These are phyloP conservation scores for Anser cygnoides DNA, from an alignment of 2,113 vertebrate genomes.

Conservation along the genomic window DNA sequence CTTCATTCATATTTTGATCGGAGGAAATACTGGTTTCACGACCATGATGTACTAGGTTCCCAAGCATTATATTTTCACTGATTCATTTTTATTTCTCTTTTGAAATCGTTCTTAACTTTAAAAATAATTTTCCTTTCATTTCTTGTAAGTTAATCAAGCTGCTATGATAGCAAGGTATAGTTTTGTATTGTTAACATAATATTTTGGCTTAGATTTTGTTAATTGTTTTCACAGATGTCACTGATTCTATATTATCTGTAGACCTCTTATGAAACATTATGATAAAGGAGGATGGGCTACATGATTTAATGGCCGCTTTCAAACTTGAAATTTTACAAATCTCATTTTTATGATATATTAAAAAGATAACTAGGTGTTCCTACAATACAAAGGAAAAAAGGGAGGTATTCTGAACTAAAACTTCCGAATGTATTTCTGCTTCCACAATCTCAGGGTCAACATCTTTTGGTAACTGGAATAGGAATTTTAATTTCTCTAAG, in stretches of 20 bases:
- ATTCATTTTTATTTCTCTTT: background rate
- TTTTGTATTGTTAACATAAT: background rate
- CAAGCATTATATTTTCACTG: background rate
- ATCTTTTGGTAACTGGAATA: background rate
- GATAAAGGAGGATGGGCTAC: background rate
- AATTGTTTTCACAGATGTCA: background rate
- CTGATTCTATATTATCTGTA: background rate
- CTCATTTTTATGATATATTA: background rate
- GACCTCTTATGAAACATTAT: background rate
- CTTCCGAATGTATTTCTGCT: background rate
- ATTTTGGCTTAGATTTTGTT: background rate
- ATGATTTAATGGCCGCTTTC: background rate
- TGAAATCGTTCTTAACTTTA: background rate
- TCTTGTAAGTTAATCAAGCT: background rate
- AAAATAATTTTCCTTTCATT: background rate
- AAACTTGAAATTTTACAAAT: background rate
- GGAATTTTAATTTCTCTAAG: background rate
- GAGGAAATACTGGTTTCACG: background rate
- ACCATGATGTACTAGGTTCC: accelerated
- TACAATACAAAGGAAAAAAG: background rate
- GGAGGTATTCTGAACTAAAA: background rate
- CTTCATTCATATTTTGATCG: background rate
- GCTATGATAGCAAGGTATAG: background rate
- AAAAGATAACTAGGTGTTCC: background rate
- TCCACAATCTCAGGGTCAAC: background rate